Percentiles rank a stretch among this genome's conserved stretches.
These are phyloP conservation scores for Neoscelio sp. DNA, from an alignment of 2,888 invertebrate genomes.

Conservation along the genomic window DNA sequence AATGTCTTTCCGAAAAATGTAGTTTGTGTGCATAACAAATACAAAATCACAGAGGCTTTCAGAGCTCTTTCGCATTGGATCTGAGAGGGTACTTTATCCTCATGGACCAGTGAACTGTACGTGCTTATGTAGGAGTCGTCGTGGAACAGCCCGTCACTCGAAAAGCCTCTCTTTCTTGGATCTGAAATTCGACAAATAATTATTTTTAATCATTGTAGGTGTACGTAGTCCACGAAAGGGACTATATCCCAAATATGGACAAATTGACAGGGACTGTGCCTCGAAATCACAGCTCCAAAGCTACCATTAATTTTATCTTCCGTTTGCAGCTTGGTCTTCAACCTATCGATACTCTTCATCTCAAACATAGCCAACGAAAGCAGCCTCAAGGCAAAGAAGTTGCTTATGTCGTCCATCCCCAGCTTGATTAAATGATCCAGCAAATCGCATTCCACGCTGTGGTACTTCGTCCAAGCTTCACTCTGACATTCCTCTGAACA, in stretches of 20 bases:
- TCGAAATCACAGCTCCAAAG: no score
- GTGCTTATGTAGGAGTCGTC: not conserved
- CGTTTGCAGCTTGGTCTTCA: not conserved
- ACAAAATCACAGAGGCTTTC: not conserved
- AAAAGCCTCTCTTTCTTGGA: not conserved
- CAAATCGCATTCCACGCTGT: not conserved
- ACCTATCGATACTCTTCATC: not conserved
- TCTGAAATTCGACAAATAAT: conserved; percentile 1
- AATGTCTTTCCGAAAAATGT: not conserved
- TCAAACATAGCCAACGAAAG: not conserved
- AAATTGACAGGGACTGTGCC: no score
- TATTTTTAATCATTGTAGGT: no score
- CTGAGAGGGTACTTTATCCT: not conserved
- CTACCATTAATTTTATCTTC: not conserved
- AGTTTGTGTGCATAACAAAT: not conserved
- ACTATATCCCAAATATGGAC: no score
- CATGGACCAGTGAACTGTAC: not conserved
- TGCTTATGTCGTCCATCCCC: not conserved
- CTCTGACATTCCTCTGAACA: not conserved
- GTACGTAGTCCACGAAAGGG: no score
- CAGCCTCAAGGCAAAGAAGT: not conserved
- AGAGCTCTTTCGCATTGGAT: no score
- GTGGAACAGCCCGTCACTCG: not conserved
- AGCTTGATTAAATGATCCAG: not conserved
- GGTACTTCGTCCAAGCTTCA: not conserved